Base-by-base conservation (phyloP, 2,888 invertebrate species). In the Brachypterus glaber region DNA sequence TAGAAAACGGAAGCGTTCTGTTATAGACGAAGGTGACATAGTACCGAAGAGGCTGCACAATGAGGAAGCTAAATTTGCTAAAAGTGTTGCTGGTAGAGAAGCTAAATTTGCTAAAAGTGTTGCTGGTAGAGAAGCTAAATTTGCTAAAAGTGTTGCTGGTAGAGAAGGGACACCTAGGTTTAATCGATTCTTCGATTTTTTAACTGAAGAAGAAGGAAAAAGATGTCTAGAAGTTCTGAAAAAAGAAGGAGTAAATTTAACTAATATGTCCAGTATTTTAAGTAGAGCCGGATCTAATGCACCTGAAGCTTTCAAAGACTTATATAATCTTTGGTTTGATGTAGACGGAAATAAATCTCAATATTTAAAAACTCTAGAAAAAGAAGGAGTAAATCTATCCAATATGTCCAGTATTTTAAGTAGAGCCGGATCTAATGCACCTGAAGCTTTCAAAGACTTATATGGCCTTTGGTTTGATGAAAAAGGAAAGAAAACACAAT, bases 121-220 rank as follows among this genome's bases (percentile, higher is more conserved):
- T 24, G 44, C 34, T 31, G 21, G 36, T 34, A 37, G 40, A 46
- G 54, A 51, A 50, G 45, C 48, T 14, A 53, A 46, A 54, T 56
- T 58, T 51, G 55, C 53, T 50, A 57, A 40, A 54, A 57, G 52
- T 52, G 49, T 58, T 15, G 51, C 46, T 41, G 57, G 59, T 49
- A 54, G 36, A 52, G 50, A 58, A 39, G 56, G 52, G 39, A 57
- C 44, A 53, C 50, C 55, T 45, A 37, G 36, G 50, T 59, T 55
- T 55, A 40, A 55, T 53, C 48, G 54, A 45, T 58, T 59, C 48
- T 54, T 58, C 50, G 44, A 42, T 51, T 55, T 55, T 55, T 54
- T 58, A 54, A 52, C 51, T 50, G 42, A 14, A 51, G 55, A 48
- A 46, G 48, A 55, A 48, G 50, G 51, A 40, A 50, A 14, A 41